Evolutionary conservation across 1,140 invertebrate genomes (phyloP).

Genomic region (Dolichoris vasculosae): DNA sequence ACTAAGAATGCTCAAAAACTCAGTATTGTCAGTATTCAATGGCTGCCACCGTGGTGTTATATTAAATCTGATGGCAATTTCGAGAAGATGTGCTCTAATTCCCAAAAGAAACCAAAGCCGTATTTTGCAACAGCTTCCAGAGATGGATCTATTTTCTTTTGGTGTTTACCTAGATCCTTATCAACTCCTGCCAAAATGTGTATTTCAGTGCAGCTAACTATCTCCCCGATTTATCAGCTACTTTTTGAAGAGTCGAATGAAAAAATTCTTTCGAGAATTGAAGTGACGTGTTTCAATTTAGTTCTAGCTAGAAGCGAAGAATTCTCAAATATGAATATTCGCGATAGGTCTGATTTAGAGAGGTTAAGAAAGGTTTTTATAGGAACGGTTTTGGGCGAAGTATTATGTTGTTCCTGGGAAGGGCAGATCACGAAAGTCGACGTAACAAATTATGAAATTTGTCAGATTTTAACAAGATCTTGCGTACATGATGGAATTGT

Average conservation of each 20-base stretch:
- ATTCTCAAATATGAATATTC: constrained; percentile 6
- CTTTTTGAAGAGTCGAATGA: background rate
- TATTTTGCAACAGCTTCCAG: constrained; percentile 79
- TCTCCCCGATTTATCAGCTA: constrained; percentile 33
- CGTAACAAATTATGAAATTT: constrained; percentile 72
- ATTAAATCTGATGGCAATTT: constrained; percentile 77
- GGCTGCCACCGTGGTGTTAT: constrained; percentile 78
- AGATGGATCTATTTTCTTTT: constrained; percentile 80
- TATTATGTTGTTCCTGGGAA: constrained; percentile 75
- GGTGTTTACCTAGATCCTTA: constrained; percentile 75
- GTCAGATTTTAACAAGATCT: constrained; percentile 65
- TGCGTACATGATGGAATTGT: constrained; percentile 81
- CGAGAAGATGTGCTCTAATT: constrained; percentile 41
- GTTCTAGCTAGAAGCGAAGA: constrained; percentile 38
- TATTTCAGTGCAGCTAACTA: constrained; percentile 30
- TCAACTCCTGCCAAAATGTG: background rate
- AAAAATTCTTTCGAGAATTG: background rate
- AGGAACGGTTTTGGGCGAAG: constrained; percentile 69
- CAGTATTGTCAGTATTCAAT: constrained; percentile 64
- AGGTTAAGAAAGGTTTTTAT: constrained; percentile 58
- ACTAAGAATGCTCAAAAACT: constrained; percentile 20
- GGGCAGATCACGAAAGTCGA: constrained; percentile 76
- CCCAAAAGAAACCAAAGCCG: constrained; percentile 43
- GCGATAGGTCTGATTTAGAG: constrained; percentile 34
- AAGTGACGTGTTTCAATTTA: constrained; percentile 48